Evolutionary conservation across 2,113 vertebrate genomes (phyloP), one percentile per base, ranked within the genome.

Genomic region (Tachuris rubrigastra): DNA sequence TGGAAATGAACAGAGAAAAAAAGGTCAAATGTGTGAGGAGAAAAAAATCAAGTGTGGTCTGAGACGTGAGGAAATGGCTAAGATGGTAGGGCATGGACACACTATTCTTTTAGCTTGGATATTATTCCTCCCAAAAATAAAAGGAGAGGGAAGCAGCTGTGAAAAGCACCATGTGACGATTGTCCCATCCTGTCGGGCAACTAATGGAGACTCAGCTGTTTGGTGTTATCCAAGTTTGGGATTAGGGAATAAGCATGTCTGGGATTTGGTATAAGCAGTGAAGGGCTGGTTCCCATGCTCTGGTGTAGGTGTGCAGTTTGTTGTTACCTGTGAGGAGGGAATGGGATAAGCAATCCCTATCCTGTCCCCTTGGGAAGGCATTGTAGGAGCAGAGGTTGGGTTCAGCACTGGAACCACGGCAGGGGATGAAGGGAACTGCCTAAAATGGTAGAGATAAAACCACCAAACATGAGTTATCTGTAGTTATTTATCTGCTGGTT

Each of bases 181-280:
- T 65, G 62, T 88, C 75, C 63, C 41, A 7, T 44, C 78, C 87
- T 28, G 52, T 92, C 3, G 42, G 56, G 17, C 42, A 90, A 37
- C 78, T 95, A 58, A 83, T 89, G 87, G 81, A 87, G 94, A 49
- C 75, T 69, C 11, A 39, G 76, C 14, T 71, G 63, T 66, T 78
- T 93, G 35, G 42, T 87, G 13, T 63, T 89, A 15, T 74, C 28
- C 74, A 83, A 23, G 50, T 12, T 66, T 76, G 85, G 56, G 55
- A 28, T 14, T 23, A 71, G 59, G 21, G 87, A 78, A 93, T 69
- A 78, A 93, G 41, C 14, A 44, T 0, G 30, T 28, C 69, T 71
- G 52, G n/a, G 18, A 6, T 65, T 73, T 41, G 30, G 23, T 30
- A 56, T 67, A 58, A 87, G 56, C 73, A 37, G 60, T 15, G 55